Base-by-base conservation (phyloP, 2,888 invertebrate genomes). In the Noctua janthe region DNA sequence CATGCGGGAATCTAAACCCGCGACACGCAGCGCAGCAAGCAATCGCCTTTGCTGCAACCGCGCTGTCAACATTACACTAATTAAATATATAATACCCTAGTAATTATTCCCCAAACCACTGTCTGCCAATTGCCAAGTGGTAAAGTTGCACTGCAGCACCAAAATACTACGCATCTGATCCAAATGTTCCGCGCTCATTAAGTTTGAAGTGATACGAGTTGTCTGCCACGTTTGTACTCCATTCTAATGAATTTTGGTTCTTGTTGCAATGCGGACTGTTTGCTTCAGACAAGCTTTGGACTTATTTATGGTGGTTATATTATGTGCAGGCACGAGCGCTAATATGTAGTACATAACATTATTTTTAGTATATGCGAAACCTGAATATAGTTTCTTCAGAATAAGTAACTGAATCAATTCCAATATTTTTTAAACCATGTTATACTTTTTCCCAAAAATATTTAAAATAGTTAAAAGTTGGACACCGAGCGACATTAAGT, bases 241-340 rank as follows among this genome's bases (percentile, higher is more conserved):
- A 72, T 77, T 69, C 59, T 49, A 78, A 83, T 82, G 47, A 54
- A 78, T 72, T 71, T 67, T 62, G 51, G n/a, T 71, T 64, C 64
- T 23, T 54, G 35, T 51, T 83, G 71, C 77, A 47, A 54, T 67
- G 17, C 35, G 20, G 71, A 71, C 43, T 59, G 76, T 71, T 71
- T 51, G 56, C 59, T 51, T 39, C 67, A 23, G 39, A 39, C 54
- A 64, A 71, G 76, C 75, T 39, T 67, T 35, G 2, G 13, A 67
- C 20, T 35, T 59, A 20, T n/a, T 35, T 23, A 62, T 64, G 17
- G n/a, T 74, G 62, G 72, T 7, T 74, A 35, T 47, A 73, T 43
- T 39, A 29, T 43, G 13, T 20, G 43, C 17, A 39, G 17, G 13
- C 59, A n/a, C n/a, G n/a, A 13, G n/a, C 59, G n/a, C 59, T 59